These are phyloP conservation scores for Pungitius pungitius DNA, from an alignment of 2,113 vertebrate species.

Conservation along the genomic window DNA sequence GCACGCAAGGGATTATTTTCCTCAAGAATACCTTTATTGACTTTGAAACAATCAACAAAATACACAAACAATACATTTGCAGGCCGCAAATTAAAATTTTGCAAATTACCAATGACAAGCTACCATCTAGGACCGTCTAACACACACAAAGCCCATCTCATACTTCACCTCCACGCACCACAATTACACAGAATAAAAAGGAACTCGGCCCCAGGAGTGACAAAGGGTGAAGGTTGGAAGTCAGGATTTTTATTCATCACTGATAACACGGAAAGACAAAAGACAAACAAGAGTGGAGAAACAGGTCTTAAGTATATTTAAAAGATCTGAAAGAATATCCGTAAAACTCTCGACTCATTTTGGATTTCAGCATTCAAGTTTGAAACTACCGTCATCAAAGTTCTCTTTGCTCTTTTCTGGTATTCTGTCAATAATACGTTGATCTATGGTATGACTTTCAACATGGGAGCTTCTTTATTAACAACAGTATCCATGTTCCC, in stretches of 20 bases:
- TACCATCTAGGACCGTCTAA: neutral
- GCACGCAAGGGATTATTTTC: neutral
- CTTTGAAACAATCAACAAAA: neutral
- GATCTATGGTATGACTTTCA: too few species aligned
- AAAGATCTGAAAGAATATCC: too few species aligned
- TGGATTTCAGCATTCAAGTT: too few species aligned
- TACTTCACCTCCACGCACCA: too few species aligned
- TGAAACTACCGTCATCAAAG: rapidly evolving
- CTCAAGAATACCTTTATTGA: neutral
- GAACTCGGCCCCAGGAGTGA: neutral
- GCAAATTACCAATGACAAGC: neutral
- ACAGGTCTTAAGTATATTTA: too few species aligned
- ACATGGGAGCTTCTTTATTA: neutral
- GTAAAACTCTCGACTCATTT: too few species aligned
- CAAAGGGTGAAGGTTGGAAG: neutral
- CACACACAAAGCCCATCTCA: neutral
- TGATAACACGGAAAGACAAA: neutral
- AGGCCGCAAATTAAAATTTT: neutral
- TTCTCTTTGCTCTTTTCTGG: neutral
- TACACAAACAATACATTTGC: neutral
- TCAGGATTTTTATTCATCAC: neutral
- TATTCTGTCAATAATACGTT: neutral
- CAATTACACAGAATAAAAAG: neutral
- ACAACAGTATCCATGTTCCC: conserved; percentile 1
- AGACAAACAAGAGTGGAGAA: too few species aligned